Conservation (phyloP, 2,113 vertebrate genomes). For the Falco punctatus region DNA sequence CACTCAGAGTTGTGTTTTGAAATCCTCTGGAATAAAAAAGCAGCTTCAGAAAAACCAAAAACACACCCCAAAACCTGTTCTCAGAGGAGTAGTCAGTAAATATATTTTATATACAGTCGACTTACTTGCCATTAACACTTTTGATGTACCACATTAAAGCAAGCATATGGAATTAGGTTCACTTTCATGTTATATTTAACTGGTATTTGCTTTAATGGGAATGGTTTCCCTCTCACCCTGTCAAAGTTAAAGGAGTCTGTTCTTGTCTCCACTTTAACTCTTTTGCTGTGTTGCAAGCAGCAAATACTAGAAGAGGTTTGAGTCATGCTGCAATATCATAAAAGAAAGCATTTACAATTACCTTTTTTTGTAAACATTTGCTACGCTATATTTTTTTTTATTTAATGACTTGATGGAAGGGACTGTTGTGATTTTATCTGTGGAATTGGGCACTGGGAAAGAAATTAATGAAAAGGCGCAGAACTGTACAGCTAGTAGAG, state of each 20-base stretch:
- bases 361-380: not conserved
- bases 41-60: not conserved
- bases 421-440: not conserved
- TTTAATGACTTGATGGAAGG: not conserved
- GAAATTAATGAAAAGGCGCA: not conserved
- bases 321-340: not conserved
- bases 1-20: not conserved
- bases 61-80: not conserved
- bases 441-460: not conserved
- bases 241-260: not conserved
- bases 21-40: slow-evolving; percentile 13
- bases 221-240: not conserved
- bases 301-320: not conserved
- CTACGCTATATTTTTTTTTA: not conserved
- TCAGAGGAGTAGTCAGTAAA: not conserved
- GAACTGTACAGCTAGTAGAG: not conserved
- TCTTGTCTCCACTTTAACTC: not conserved
- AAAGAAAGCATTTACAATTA: not conserved
- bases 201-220: slow-evolving; percentile 22
- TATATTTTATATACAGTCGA: not conserved
- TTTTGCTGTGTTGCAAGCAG: not conserved
- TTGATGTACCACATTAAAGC: slow-evolving; percentile 63
- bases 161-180: slow-evolving; percentile 33
- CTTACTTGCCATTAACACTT: slow-evolving; percentile 19
- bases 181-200: slow-evolving; percentile 57